These are phyloP conservation scores for Taeniopygia guttata DNA, from an alignment of 2,797 vertebrate genomes.

Conservation along the genomic window DNA sequence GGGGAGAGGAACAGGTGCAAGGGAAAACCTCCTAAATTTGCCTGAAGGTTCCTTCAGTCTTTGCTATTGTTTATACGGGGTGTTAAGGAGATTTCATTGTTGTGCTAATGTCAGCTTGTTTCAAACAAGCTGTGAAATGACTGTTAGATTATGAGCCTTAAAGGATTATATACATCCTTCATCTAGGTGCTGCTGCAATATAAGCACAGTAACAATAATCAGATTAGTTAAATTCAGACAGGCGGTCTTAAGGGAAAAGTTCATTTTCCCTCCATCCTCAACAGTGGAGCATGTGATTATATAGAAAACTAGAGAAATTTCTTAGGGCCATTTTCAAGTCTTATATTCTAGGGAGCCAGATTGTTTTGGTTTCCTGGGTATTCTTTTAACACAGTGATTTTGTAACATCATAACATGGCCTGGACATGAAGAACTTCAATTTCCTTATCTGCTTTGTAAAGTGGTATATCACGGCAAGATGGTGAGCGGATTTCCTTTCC, in stretches of 20 bases:
- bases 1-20: background rate
- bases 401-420: background rate
- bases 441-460: background rate
- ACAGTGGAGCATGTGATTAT: background rate
- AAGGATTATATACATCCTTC: slow-evolving; percentile 22
- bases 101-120: slow-evolving; percentile 13
- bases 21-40: background rate
- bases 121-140: slow-evolving; percentile 43
- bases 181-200: background rate
- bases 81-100: background rate
- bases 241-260: background rate
- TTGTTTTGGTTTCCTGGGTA: background rate
- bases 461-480: background rate
- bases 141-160: slow-evolving; percentile 40
- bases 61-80: background rate
- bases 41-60: background rate
- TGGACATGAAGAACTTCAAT: rapidly evolving
- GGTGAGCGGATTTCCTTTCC: background rate
- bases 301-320: background rate
- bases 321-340: background rate
- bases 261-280: background rate
- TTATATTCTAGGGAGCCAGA: background rate
- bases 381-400: background rate
- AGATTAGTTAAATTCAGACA: slow-evolving; percentile 20
- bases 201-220: background rate